Evolutionary conservation across 1,140 invertebrate genomes (phyloP).

Genomic region (Brachionus calyciflorus): DNA sequence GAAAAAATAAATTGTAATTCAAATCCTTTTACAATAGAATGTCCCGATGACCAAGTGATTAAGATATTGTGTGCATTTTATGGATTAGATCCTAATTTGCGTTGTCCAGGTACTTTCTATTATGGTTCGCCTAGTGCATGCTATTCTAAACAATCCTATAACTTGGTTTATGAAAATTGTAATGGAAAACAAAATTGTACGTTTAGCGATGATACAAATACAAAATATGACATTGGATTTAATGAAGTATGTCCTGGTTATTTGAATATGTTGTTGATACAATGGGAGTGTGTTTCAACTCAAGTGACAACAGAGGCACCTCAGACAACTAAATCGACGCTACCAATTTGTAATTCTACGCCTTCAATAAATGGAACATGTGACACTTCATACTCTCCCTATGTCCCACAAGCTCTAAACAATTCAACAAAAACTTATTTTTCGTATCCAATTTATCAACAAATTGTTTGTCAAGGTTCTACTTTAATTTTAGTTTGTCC

Average conservation of each 20-base stretch:
- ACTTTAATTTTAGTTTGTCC: constrained; percentile 10
- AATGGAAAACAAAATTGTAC: constrained; percentile 24
- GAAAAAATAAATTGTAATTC: constrained; percentile 26
- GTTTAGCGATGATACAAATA: background rate
- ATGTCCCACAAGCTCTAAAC: background rate
- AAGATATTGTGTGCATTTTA: constrained; percentile 41
- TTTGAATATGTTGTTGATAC: constrained; percentile 30
- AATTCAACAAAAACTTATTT: background rate
- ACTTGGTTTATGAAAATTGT: background rate
- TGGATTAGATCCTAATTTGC: constrained; percentile 21
- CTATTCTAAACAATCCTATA: constrained; percentile 19
- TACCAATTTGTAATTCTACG: background rate
- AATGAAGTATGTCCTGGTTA: constrained; percentile 24
- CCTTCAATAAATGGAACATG: background rate
- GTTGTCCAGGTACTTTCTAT: constrained; percentile 35
- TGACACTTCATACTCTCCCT: background rate
- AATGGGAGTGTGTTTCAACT: constrained; percentile 30
- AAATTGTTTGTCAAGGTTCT: constrained; percentile 33
- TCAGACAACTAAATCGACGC: background rate
- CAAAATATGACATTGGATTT: constrained; percentile 23
- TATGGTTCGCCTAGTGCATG: constrained; percentile 10
- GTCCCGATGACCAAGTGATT: background rate
- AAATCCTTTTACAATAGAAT: background rate
- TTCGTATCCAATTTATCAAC: constrained; percentile 23
- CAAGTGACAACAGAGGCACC: background rate